phyloP scores from a whole-genome alignment of 2,888 invertebrate species.

The Coenonympha arcania region DNA sequence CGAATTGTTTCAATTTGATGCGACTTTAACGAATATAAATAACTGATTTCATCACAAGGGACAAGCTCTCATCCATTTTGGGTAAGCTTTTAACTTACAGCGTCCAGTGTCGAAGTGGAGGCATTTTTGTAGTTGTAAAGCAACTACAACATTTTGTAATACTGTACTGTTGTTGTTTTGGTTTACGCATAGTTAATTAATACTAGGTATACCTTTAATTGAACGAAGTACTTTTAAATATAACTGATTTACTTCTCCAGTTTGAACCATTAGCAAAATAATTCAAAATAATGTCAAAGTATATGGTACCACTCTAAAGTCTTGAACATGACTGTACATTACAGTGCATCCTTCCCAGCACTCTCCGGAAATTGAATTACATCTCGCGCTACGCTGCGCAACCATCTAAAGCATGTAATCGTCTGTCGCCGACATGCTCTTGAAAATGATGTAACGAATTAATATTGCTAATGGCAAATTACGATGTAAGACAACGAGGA shows the following conservation, averaged over 20 bases:
- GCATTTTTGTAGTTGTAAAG: no score
- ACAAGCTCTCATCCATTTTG: no score
- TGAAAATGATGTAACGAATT: neutral
- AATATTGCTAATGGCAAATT: neutral
- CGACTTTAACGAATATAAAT: no score
- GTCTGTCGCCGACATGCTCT: neutral
- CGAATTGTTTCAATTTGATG: no score
- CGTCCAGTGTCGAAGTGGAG: no score
- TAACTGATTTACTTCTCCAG: neutral
- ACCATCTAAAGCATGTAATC: neutral
- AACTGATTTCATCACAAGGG: no score
- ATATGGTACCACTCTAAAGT: neutral
- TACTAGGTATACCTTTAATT: no score
- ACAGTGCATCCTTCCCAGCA: slow-evolving; percentile 1
- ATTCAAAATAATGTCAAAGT: neutral
- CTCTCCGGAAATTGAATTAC: slow-evolving; percentile 9
- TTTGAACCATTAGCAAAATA: neutral
- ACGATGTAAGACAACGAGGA: neutral
- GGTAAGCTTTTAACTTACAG: no score
- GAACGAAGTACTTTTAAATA: no score
- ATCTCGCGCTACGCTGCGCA: slow-evolving; percentile 4
- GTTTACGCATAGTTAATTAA: no score
- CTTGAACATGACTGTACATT: neutral
- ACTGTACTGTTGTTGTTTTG: no score
- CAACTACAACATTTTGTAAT: no score